Evolutionary conservation across 2,113 vertebrate species (phyloP).

Genomic region (Eulacestoma nigropectus): DNA sequence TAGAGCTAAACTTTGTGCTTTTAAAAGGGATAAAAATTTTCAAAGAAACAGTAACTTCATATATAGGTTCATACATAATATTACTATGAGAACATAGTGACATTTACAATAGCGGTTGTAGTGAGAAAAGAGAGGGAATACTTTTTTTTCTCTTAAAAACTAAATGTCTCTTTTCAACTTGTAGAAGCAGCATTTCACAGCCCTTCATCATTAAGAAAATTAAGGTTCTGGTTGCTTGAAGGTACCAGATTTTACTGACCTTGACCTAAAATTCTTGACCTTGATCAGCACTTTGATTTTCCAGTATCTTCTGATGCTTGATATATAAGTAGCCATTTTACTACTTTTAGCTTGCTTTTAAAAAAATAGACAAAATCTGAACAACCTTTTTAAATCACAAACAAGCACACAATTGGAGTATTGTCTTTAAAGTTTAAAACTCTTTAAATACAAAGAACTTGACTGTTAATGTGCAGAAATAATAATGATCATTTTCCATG

Average conservation of each 20-base stretch:
- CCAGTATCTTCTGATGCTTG: rapidly evolving
- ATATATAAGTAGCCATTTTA: neutral
- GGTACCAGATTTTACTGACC: neutral
- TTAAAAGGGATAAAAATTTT: neutral
- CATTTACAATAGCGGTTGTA: neutral
- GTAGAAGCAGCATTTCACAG: neutral
- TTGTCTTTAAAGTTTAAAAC: neutral
- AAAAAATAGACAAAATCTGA: neutral
- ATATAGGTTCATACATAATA: neutral
- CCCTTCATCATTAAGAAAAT: neutral
- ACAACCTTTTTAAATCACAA: neutral
- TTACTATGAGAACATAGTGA: neutral
- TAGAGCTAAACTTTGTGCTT: neutral
- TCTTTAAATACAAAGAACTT: neutral
- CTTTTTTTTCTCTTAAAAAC: neutral
- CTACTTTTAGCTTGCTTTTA: neutral
- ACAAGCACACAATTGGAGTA: rapidly evolving
- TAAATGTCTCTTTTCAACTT: neutral
- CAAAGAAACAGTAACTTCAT: neutral
- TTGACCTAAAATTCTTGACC: neutral
- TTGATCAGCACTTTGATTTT: neutral
- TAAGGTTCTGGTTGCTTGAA: neutral
- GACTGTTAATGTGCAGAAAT: neutral
- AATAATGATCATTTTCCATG: neutral
- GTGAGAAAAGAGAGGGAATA: neutral